Conservation (phyloP, 2,888 invertebrate genomes). For the Ophion costatus region DNA sequence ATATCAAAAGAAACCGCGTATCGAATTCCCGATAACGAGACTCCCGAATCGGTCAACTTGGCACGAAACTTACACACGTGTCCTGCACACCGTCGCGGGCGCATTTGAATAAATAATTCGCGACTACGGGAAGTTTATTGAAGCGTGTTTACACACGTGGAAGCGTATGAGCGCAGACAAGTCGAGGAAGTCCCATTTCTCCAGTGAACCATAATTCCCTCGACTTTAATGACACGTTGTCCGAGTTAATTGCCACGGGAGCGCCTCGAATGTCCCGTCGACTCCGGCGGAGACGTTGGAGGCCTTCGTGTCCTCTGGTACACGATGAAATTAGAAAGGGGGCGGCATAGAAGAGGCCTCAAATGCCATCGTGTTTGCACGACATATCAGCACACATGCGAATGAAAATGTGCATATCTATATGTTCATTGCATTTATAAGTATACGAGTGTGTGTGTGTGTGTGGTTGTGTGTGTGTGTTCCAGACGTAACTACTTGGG, state of each 20-base stretch:
- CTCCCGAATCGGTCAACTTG: too few relatives aligned
- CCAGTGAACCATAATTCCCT: conserved; percentile 49
- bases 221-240: conserved; percentile 62
- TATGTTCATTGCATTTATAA: too few relatives aligned
- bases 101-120: conserved; percentile 23
- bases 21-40: too few relatives aligned
- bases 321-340: conserved; percentile 58
- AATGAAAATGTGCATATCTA: not conserved
- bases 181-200: conserved; percentile 48
- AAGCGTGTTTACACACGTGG: conserved; percentile 7
- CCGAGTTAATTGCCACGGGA: conserved; percentile 55
- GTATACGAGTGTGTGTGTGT: not conserved
- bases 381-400: not conserved
- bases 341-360: not conserved
- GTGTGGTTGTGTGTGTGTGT: not conserved
- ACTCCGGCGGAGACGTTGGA: conserved; percentile 1
- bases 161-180: not conserved
- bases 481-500: not conserved
- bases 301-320: conserved; percentile 36
- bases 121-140: conserved; percentile 5
- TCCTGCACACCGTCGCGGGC: not conserved
- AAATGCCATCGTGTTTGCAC: conserved; percentile 48
- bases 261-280: conserved; percentile 23
- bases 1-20: too few relatives aligned
- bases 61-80: too few relatives aligned